Percentiles rank a stretch among this genome's conserved stretches.
Evolutionary conservation across 2,797 vertebrate genomes (phyloP).

Genomic region (Sebastes cheni): DNA sequence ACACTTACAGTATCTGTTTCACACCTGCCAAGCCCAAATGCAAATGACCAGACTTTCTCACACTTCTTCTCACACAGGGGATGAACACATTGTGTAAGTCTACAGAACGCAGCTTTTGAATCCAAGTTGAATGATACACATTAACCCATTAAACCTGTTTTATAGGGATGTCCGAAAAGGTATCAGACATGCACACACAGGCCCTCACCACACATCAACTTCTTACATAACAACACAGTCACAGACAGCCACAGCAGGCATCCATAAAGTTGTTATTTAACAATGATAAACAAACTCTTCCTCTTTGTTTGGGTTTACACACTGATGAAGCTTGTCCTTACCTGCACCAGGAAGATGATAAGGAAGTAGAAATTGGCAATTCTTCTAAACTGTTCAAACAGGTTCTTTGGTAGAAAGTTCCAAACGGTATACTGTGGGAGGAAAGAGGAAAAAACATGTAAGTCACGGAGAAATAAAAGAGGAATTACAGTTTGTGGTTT

Average conservation of each 20-base stretch:
- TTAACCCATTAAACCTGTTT: background rate
- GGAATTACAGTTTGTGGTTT: background rate
- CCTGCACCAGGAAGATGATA: slow-evolving; percentile 99
- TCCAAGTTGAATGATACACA: background rate
- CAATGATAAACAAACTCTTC: background rate
- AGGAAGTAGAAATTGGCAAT: slow-evolving; percentile 99
- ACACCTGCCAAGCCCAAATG: slow-evolving; percentile 1
- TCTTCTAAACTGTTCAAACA: slow-evolving; percentile 99
- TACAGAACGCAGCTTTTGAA: background rate
- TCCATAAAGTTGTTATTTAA: background rate
- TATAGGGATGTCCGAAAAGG: background rate
- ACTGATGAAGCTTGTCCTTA: slow-evolving; percentile 72
- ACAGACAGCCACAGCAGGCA: background rate
- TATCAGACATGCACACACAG: background rate
- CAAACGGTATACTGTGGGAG: slow-evolving; percentile 94
- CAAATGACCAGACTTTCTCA: slow-evolving; percentile 8
- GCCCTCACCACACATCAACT: background rate
- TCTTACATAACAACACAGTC: background rate
- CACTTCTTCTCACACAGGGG: background rate
- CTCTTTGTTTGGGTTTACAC: slow-evolving; percentile 13
- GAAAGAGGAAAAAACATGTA: slow-evolving; percentile 1
- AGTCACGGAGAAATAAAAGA: slow-evolving; percentile 6
- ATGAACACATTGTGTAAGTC: background rate
- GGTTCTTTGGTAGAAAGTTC: slow-evolving; percentile 99
- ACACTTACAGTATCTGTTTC: background rate